These are phyloP conservation scores for Thymelicus lineola DNA, from an alignment of 2,888 invertebrate genomes.

Conservation along the genomic window DNA sequence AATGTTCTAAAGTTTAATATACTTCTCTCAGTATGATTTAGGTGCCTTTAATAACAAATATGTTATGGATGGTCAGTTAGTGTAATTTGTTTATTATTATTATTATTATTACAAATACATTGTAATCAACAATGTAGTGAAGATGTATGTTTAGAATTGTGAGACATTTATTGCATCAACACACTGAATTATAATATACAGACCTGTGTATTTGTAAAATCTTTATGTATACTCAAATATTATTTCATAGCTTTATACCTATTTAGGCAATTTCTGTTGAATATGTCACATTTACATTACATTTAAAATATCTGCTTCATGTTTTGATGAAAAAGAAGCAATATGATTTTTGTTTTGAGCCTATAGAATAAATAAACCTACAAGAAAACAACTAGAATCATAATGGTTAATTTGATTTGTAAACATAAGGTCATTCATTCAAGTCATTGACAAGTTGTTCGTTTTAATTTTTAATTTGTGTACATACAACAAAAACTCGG, in stretches of 20 bases:
- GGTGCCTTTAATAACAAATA: background rate
- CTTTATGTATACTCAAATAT: too few relatives aligned
- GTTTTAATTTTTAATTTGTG: background rate
- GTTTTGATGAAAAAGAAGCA: background rate
- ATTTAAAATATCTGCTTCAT: background rate
- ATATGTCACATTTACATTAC: background rate
- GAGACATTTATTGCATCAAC: background rate
- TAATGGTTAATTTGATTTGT: background rate
- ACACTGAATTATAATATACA: background rate
- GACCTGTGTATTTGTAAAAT: background rate
- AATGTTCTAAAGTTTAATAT: too few relatives aligned
- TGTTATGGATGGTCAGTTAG: slow-evolving; percentile 22
- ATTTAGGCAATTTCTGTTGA: too few relatives aligned
- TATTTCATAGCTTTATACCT: too few relatives aligned
- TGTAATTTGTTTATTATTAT: background rate
- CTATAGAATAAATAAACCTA: background rate
- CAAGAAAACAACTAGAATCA: background rate
- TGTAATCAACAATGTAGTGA: background rate
- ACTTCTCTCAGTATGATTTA: too few relatives aligned
- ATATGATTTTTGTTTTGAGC: background rate
- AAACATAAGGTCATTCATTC: background rate
- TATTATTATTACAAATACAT: too few relatives aligned
- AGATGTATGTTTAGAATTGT: background rate
- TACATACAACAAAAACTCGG: background rate
- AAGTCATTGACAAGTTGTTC: too few relatives aligned